phyloP scores from a whole-genome alignment of 2,113 vertebrate genomes.

The Panthera tigris region DNA sequence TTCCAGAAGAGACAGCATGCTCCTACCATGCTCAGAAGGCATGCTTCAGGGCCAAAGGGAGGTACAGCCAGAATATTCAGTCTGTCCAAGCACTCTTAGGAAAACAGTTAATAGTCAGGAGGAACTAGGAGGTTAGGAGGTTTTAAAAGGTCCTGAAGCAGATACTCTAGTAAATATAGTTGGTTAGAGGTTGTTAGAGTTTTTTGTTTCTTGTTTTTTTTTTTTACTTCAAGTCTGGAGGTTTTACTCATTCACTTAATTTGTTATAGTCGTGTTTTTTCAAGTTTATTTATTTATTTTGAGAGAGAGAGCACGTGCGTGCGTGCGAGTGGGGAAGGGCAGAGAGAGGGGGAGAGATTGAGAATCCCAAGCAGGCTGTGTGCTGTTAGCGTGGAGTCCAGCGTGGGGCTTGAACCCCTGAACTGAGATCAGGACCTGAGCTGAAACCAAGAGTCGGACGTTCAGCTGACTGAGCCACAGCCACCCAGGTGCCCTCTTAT shows the following conservation, averaged over 20 bases:
- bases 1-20: neutral
- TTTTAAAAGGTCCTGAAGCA: neutral
- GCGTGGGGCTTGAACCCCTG: too few species aligned
- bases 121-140: neutral
- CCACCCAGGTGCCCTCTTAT: neutral
- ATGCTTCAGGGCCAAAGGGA: constrained; percentile 17
- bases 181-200: neutral
- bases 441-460: too few species aligned
- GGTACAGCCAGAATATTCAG: neutral
- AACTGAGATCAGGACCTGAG: too few species aligned
- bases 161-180: neutral
- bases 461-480: too few species aligned
- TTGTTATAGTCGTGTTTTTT: neutral
- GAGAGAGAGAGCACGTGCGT: too few species aligned
- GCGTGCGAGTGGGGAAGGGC: too few species aligned
- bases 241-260: neutral
- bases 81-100: neutral
- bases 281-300: too few species aligned
- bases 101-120: neutral
- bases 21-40: neutral
- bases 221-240: neutral
- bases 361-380: too few species aligned
- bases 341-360: too few species aligned
- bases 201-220: constrained; percentile 31
- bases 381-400: too few species aligned